Evolutionary conservation across 2,888 invertebrate species (phyloP), one percentile per base, ranked within the genome.

Genomic region (Steinernema scapterisci): DNA sequence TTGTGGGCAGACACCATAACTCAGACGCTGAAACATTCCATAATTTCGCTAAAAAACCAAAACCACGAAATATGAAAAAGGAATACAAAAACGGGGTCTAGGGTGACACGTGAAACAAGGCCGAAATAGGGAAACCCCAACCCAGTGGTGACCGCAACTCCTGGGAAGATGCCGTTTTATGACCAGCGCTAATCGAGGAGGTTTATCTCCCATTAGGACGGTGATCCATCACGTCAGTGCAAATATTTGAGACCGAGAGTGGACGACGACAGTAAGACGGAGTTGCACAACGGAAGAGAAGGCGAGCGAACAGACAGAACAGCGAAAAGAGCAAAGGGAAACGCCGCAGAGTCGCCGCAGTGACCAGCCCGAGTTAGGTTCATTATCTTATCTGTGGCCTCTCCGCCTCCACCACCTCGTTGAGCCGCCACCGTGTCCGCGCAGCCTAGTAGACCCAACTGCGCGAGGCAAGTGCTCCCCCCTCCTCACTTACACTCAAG

Each of bases 111-210:
- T 38, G 38, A 38, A 38, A 38, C 38, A 38, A 38, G 3, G 38
- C 38, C 38, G 5, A 38, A 38, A 38, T 27, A 6, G 31, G 31
- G 63, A 3, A 63, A 31, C 3, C 21, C 27, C 31, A 6, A 13
- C 3, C 16, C 16, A 13, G 63, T 31, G 48, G 48, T 63, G 38
- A 38, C 38, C 25, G 6, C 63, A 63, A 13, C 38, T n/a, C 38
- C 38, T 38, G 5, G 38, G 38, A 38, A 63, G 27, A 54, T 54
- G 54, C 54, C 54, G 54, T 27, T 54, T 38, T 63, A 63, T 63
- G 63, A 63, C 63, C 11, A 63, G 38, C 63, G 63, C 31, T 63
- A 63, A 63, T 63, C 63, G 63, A 63, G 38, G 63, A 63, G 63
- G 63, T 63, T 63, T 63, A 31, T 31, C 63, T 63, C 63, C 27